These are phyloP conservation scores for Rugalucina vietnamica DNA, from an alignment of 2,888 invertebrate species.

Conservation along the genomic window DNA sequence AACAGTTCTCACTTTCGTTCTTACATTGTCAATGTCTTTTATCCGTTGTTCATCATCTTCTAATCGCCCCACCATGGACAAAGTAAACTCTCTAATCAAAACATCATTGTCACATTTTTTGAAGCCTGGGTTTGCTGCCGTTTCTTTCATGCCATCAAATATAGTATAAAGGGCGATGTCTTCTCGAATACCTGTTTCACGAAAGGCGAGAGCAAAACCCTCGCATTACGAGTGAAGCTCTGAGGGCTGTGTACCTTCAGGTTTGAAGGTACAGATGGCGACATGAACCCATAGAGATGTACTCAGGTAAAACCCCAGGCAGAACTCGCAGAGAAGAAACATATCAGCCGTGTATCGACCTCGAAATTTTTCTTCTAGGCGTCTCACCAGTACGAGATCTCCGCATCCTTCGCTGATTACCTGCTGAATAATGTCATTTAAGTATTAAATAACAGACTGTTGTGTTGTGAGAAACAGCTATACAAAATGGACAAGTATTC, in stretches of 20 bases:
- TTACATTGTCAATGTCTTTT: constrained; percentile 37
- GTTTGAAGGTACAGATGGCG: background rate
- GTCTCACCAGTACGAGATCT: background rate
- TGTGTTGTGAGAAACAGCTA: too few relatives aligned
- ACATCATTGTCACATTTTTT: constrained; percentile 21
- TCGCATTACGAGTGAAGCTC: constrained; percentile 16
- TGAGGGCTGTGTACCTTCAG: background rate
- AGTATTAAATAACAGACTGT: too few relatives aligned
- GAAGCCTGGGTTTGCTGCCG: constrained; percentile 37
- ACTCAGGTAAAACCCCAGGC: constrained; percentile 21
- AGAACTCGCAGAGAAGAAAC: constrained; percentile 29
- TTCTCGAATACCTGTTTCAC: background rate
- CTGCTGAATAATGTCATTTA: background rate
- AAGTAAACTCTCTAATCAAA: constrained; percentile 33
- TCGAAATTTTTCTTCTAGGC: background rate
- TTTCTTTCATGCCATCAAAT: constrained; percentile 42
- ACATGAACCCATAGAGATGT: constrained; percentile 14
- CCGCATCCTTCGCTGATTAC: constrained; percentile 15
- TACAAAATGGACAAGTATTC: too few relatives aligned
- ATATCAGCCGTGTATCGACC: background rate
- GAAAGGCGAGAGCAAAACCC: constrained; percentile 10
- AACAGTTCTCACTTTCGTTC: constrained; percentile 40
- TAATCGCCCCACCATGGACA: constrained; percentile 14
- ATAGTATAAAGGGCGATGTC: background rate
- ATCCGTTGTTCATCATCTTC: constrained; percentile 39